Evolutionary conservation across 2,888 invertebrate genomes (phyloP).

Genomic region (Lissonota sp.): DNA sequence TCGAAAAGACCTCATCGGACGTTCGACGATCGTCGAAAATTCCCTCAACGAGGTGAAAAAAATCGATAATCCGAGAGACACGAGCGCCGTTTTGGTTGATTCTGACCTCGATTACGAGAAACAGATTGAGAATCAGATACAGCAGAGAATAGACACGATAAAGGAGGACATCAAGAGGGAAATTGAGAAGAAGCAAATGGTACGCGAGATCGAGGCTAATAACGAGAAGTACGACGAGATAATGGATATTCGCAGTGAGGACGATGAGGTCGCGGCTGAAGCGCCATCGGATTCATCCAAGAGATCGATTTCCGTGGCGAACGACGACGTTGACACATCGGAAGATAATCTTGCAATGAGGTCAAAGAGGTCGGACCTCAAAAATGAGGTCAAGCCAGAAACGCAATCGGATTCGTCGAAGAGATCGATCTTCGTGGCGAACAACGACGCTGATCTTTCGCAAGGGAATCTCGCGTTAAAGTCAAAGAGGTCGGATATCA

Average conservation of each 20-base stretch:
- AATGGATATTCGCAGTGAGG: constrained; percentile 65
- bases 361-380: constrained; percentile 42
- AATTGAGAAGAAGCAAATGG: constrained; percentile 73
- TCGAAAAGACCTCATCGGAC: constrained; percentile 18
- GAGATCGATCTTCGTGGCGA: constrained; percentile 23
- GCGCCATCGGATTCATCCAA: not conserved
- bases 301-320: constrained; percentile 23
- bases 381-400: not conserved
- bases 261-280: constrained; percentile 39
- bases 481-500: constrained; percentile 41
- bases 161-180: constrained; percentile 82
- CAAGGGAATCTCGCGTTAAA: not conserved
- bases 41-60: constrained; percentile 36
- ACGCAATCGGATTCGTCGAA: not conserved
- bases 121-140: constrained; percentile 79
- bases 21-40: constrained; percentile 20
- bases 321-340: not conserved
- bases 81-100: constrained; percentile 44
- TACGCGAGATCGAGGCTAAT: constrained; percentile 72
- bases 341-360: not conserved
- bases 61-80: constrained; percentile 28
- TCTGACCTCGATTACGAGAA: constrained; percentile 71
- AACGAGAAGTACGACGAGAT: constrained; percentile 75
- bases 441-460: not conserved
- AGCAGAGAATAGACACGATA: constrained; percentile 80